Evolutionary conservation across 2,888 invertebrate species (phyloP).

Genomic region (Microctonus brassicae): DNA sequence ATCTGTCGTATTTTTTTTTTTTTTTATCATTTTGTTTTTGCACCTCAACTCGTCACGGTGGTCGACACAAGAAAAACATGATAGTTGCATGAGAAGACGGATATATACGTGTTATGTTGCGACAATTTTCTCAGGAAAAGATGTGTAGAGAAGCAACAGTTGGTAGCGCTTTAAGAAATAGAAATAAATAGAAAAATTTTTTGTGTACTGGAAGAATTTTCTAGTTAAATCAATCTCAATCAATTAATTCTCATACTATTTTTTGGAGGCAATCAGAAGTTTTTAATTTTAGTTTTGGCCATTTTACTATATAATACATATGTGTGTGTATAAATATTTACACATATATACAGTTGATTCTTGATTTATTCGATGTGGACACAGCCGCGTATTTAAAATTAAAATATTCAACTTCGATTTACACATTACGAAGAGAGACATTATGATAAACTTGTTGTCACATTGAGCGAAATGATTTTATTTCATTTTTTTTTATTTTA

Average conservation of each 20-base stretch:
- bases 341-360: not conserved
- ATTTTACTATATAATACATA: not conserved
- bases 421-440: slow-evolving; percentile 39
- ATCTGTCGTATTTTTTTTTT: slow-evolving; percentile 5
- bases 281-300: not conserved
- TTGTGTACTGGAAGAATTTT: not conserved
- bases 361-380: slow-evolving; percentile 31
- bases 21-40: slow-evolving; percentile 20
- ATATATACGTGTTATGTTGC: not conserved
- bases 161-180: not conserved
- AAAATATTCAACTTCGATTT: slow-evolving; percentile 51
- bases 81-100: not conserved
- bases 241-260: not conserved
- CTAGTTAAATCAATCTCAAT: not conserved
- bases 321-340: not conserved
- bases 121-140: not conserved
- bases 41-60: slow-evolving; percentile 7
- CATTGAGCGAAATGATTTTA: slow-evolving; percentile 46
- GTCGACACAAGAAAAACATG: slow-evolving; percentile 15
- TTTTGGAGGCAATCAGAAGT: not conserved
- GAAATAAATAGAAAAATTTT: not conserved
- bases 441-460: slow-evolving; percentile 58
- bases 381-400: slow-evolving; percentile 53
- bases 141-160: not conserved
- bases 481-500: not conserved